Conservation (phyloP, 2,113 vertebrate species). For the Poeciliopsis prolifica region DNA sequence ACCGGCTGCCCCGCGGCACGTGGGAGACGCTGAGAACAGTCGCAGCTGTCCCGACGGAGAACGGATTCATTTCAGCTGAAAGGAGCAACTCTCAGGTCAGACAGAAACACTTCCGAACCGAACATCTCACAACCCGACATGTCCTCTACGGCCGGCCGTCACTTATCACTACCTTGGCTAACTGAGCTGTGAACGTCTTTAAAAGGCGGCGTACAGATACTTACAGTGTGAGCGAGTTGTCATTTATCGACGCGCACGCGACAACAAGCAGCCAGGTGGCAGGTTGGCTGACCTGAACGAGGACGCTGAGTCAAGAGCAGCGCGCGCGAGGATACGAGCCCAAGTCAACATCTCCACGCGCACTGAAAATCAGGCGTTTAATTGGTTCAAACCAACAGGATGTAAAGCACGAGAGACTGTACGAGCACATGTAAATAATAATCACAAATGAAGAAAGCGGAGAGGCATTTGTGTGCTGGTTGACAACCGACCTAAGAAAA, state of each 20-base stretch:
- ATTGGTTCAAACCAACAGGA: too few species aligned
- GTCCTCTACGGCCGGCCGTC: too few species aligned
- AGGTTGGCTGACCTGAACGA: neutral
- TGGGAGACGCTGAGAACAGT: neutral
- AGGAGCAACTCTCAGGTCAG: conserved; percentile 42
- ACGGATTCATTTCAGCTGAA: neutral
- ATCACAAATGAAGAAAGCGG: neutral
- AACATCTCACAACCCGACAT: neutral
- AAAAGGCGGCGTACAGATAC: conserved; percentile 3
- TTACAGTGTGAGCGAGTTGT: neutral
- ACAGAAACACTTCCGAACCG: neutral
- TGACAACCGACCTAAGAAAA: neutral
- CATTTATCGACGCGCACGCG: neutral
- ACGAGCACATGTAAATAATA: neutral
- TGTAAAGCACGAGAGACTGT: too few species aligned
- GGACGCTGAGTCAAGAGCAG: conserved; percentile 38
- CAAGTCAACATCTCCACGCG: neutral
- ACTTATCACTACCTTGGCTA: neutral
- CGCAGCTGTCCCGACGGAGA: neutral
- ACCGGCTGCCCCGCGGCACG: neutral
- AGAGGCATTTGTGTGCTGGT: too few species aligned
- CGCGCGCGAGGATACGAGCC: neutral
- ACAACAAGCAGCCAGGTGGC: neutral
- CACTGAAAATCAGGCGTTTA: too few species aligned
- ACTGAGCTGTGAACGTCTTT: neutral